A percentile compares a stretch with the other conserved stretches of the same genome.
Conservation (phyloP, 1,140 invertebrate genomes). For the Arctopsyche grandis region DNA sequence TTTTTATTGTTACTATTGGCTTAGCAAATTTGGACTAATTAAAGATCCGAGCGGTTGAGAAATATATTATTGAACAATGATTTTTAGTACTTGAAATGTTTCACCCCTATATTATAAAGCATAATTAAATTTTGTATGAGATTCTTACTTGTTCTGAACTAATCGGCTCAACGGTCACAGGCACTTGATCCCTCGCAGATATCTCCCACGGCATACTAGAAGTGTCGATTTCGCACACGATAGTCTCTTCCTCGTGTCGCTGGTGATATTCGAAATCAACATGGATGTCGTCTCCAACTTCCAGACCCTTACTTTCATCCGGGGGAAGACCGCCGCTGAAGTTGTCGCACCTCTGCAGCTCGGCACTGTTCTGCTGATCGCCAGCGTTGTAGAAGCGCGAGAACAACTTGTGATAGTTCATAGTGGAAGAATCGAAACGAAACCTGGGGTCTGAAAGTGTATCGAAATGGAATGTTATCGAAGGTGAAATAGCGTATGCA, state of each 20-base stretch:
- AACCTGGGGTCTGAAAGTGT: too few relatives aligned
- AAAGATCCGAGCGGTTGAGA: too few relatives aligned
- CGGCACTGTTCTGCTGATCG: constrained; percentile 35
- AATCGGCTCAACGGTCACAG: constrained; percentile 38
- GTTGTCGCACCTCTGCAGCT: constrained; percentile 45
- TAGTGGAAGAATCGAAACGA: neutral
- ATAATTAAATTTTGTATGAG: too few relatives aligned
- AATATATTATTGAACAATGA: too few relatives aligned
- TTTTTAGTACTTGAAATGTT: too few relatives aligned
- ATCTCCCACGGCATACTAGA: constrained; percentile 15
- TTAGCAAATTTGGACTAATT: too few relatives aligned
- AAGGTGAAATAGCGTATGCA: too few relatives aligned
- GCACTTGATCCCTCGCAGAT: constrained; percentile 16
- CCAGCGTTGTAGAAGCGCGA: constrained; percentile 47
- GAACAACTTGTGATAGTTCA: constrained; percentile 54
- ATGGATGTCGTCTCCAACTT: constrained; percentile 12
- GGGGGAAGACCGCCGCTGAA: constrained; percentile 15
- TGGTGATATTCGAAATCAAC: constrained; percentile 23
- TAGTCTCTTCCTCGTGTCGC: constrained; percentile 37
- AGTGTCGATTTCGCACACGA: constrained; percentile 41
- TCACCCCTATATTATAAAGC: too few relatives aligned
- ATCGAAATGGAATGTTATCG: too few relatives aligned
- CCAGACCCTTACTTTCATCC: constrained; percentile 29
- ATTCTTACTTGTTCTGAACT: constrained; percentile 37
- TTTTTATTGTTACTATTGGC: too few relatives aligned